Percentiles rank a stretch among this genome's conserved stretches.
These are phyloP conservation scores for Lasiommata megera DNA, from an alignment of 2,888 invertebrate species.

Conservation along the genomic window DNA sequence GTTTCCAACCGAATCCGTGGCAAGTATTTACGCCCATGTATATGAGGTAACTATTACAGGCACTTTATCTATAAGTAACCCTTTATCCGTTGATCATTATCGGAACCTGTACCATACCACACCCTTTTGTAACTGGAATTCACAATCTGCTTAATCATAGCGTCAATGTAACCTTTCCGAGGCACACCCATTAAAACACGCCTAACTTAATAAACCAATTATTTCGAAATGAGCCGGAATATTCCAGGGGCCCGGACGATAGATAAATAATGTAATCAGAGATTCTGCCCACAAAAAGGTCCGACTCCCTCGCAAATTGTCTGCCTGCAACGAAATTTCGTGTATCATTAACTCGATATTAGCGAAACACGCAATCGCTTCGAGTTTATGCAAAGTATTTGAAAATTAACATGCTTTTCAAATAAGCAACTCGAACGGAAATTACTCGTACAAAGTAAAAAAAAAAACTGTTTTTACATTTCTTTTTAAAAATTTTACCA, in stretches of 20 bases:
- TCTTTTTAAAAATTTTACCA: too few relatives aligned
- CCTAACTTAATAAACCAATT: slow-evolving; percentile 15
- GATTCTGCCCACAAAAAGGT: slow-evolving; percentile 26
- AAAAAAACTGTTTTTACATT: too few relatives aligned
- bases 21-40: too few relatives aligned
- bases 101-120: neutral
- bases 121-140: slow-evolving; percentile 8
- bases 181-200: slow-evolving; percentile 15
- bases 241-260: slow-evolving; percentile 12
- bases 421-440: too few relatives aligned
- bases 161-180: slow-evolving; percentile 11
- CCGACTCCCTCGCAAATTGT: slow-evolving; percentile 30
- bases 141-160: slow-evolving; percentile 10
- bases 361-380: slow-evolving; percentile 41
- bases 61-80: too few relatives aligned
- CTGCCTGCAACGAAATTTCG: slow-evolving; percentile 21
- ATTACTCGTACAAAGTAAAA: too few relatives aligned
- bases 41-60: neutral
- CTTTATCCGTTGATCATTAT: neutral
- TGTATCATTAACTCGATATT: slow-evolving; percentile 32
- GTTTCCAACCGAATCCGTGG: too few relatives aligned
- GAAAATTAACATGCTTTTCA: neutral
- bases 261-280: slow-evolving; percentile 18
- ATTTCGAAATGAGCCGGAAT: slow-evolving; percentile 17
- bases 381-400: slow-evolving; percentile 19